Evolutionary conservation across 2,888 invertebrate species (phyloP).

Genomic region (Andrena camellia): DNA sequence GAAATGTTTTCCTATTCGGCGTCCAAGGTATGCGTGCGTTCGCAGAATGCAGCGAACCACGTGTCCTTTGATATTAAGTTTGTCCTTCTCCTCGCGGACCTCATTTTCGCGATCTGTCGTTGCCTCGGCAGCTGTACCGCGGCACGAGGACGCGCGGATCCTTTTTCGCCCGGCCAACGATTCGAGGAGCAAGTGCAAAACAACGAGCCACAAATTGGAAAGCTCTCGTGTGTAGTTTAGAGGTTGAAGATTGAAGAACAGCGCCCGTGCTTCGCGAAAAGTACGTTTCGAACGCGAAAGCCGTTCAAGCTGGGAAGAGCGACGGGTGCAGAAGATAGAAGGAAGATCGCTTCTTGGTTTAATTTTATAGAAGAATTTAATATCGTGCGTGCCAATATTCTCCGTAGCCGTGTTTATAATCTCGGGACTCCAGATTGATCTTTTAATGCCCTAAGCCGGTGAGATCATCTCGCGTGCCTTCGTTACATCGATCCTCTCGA

Average conservation of each 20-base stretch:
- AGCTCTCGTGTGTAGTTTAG: background rate
- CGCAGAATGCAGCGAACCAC: background rate
- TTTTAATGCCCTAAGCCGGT: background rate
- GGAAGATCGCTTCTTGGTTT: background rate
- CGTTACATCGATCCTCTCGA: background rate
- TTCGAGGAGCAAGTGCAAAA: background rate
- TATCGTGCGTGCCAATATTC: conserved; percentile 25
- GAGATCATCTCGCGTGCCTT: background rate
- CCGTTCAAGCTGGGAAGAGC: conserved; percentile 17
- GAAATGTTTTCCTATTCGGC: conserved; percentile 43
- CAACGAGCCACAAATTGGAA: conserved; percentile 20
- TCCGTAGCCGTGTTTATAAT: background rate
- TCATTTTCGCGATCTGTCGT: background rate
- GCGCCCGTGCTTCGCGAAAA: conserved; percentile 36
- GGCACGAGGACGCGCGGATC: background rate
- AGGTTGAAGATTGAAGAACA: conserved; percentile 20
- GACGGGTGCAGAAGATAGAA: background rate
- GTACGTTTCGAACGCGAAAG: conserved; percentile 43
- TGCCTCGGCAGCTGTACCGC: background rate
- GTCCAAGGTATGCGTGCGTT: background rate
- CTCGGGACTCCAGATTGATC: background rate
- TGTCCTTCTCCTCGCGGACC: background rate
- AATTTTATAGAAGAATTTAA: conserved; percentile 30
- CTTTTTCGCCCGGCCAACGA: background rate
- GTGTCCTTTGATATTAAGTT: conserved; percentile 25